phyloP scores from a whole-genome alignment of 1,140 invertebrate species.

The Atta colombica region DNA sequence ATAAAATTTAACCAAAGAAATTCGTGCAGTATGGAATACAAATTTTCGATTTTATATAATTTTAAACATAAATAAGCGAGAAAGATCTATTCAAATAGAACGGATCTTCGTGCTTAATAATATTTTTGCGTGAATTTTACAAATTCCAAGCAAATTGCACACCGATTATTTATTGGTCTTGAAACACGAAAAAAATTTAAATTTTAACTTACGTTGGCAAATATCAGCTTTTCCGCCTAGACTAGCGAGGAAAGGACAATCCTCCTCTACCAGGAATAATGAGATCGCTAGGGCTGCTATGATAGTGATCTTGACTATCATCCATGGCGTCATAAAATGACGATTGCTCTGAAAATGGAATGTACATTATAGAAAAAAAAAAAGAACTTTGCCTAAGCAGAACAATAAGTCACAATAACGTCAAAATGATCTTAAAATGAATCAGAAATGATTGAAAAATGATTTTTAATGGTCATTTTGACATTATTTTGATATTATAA shows the following conservation, averaged over 20 bases:
- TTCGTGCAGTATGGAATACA: background rate
- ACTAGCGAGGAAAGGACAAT: constrained; percentile 81
- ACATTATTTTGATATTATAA: too few relatives aligned
- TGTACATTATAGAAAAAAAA: constrained; percentile 7
- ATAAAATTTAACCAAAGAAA: background rate
- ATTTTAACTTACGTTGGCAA: constrained; percentile 81
- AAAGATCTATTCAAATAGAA: too few relatives aligned
- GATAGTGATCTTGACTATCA: constrained; percentile 85
- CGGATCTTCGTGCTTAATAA: too few relatives aligned
- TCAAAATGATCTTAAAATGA: too few relatives aligned
- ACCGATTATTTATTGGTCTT: too few relatives aligned
- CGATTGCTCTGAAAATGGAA: constrained; percentile 83
- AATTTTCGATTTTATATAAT: background rate
- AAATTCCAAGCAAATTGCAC: too few relatives aligned
- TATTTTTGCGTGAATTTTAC: too few relatives aligned
- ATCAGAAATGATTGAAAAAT: too few relatives aligned
- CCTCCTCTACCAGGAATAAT: constrained; percentile 82
- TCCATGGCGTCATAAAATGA: constrained; percentile 86
- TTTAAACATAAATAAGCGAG: background rate
- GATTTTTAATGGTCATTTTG: too few relatives aligned
- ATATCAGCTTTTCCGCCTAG: constrained; percentile 81
- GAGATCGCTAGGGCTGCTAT: constrained; percentile 82
- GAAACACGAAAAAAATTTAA: too few relatives aligned
- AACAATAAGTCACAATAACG: too few relatives aligned
- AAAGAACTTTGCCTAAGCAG: background rate